phyloP scores from a whole-genome alignment of 2,113 vertebrate genomes.

The Dendrocopos noguchii region DNA sequence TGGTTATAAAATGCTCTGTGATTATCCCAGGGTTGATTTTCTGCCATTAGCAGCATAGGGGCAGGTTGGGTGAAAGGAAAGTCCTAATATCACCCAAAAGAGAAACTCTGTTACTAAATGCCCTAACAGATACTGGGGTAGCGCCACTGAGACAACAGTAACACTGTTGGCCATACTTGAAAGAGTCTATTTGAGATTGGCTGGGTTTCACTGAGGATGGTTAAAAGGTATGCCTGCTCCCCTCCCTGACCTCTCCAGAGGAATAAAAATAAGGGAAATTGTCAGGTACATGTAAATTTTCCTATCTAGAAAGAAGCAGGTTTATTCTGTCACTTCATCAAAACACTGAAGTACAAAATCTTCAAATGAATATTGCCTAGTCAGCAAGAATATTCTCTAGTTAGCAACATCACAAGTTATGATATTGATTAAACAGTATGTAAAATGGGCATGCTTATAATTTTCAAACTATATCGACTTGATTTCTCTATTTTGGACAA shows the following conservation, averaged over 20 bases:
- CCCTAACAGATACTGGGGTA: background rate
- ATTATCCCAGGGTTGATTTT: background rate
- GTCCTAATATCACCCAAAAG: background rate
- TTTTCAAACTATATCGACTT: background rate
- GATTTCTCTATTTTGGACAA: background rate
- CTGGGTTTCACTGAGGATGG: background rate
- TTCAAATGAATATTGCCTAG: background rate
- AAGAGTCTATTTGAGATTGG: background rate
- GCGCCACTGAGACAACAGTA: background rate
- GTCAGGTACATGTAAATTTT: background rate
- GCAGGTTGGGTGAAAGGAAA: background rate
- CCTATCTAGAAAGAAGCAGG: background rate
- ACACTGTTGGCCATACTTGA: background rate
- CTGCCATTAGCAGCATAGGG: background rate
- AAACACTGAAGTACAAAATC: background rate
- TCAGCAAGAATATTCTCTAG: background rate
- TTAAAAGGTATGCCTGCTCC: background rate
- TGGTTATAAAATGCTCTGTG: accelerated
- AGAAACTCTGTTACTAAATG: background rate
- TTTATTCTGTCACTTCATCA: background rate
- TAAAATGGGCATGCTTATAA: background rate
- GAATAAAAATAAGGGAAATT: background rate
- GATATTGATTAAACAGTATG: background rate
- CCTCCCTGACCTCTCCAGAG: no score
- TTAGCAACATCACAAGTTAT: background rate